Percentiles rank a stretch among this genome's conserved stretches.
These are phyloP conservation scores for Sternarchorhynchus goeldii DNA, from an alignment of 2,797 vertebrate species.

Conservation along the genomic window DNA sequence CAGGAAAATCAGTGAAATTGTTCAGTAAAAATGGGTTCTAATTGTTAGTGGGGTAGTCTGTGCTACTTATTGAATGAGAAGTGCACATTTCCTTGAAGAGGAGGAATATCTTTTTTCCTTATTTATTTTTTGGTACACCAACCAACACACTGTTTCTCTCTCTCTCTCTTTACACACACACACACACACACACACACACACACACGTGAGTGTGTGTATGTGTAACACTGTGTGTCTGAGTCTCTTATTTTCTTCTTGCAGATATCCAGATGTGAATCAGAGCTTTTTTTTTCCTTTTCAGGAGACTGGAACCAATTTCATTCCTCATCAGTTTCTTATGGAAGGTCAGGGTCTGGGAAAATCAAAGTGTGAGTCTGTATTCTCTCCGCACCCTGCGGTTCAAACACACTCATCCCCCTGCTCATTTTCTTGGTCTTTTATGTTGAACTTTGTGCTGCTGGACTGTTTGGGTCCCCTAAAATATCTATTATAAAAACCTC, in stretches of 20 bases:
- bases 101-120: not conserved
- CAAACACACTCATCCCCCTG: conserved; percentile 41
- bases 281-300: conserved; percentile 30
- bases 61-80: not conserved
- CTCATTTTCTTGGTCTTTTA: conserved; percentile 55
- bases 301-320: conserved; percentile 62
- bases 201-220: not conserved
- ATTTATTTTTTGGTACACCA: conserved; percentile 13
- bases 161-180: not conserved
- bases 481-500: conserved; percentile 50
- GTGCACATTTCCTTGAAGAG: conserved; percentile 21
- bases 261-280: conserved; percentile 59
- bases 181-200: no score
- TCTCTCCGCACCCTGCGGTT: conserved; percentile 55
- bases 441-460: conserved; percentile 46
- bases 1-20: conserved; percentile 32
- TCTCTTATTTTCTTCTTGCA: conserved; percentile 48
- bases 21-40: conserved; percentile 33
- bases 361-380: conserved; percentile 49
- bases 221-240: conserved; percentile 35
- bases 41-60: conserved; percentile 28
- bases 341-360: conserved; percentile 53
- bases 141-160: conserved; percentile 22
- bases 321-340: conserved; percentile 62
- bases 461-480: conserved; percentile 51